Evolutionary conservation across 2,113 vertebrate species (phyloP), one percentile per base, ranked within the genome.

Genomic region (Ceuthmochares aereus): DNA sequence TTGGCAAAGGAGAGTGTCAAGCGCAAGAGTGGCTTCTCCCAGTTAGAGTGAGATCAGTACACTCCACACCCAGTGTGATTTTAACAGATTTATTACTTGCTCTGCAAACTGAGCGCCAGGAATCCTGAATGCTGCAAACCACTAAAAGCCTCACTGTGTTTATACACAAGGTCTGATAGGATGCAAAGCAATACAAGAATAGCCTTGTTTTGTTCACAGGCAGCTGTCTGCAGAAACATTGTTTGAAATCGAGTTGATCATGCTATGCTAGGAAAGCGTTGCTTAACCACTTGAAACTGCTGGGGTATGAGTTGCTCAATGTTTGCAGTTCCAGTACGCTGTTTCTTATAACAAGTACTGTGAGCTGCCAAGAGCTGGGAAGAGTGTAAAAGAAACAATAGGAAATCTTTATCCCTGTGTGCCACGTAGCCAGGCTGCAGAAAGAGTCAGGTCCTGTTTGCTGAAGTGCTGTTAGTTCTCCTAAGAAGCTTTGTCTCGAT

Each of bases 1-100:
- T 3, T 36, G 51, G 45, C 7, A 4, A 22, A 79, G 36, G 15
- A 49, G 25, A 42, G 10, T 0, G 0, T 2, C 14, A 52, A 54
- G 58, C 18, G 2, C 18, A 2, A 32, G 40, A 4, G 1, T 6
- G 15, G 10, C 14, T 25, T 36, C 13, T 3, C 18, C 40, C 5
- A 17, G 5, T 17, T 17, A 4, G 26, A 6, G 25, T 5, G 62
- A 23, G 40, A 12, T 19, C 8, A 7, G 45, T 17, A 3, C 2
- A 3, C 9, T 60, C 26, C 7, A 4, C 1, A 5, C 1, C 29
- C 5, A 5, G 12, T 2, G 6, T 8, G 21, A 1, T 7, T 42
- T 51, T 4, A 59, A 16, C 3, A 1, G 43, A 68, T n/a, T 14
- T 59, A 1, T 29, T 64, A 2, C 19, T 14, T 29, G 4, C 8